phyloP scores from a whole-genome alignment of 2,113 vertebrate species.

The Bagarius yarrelli region DNA sequence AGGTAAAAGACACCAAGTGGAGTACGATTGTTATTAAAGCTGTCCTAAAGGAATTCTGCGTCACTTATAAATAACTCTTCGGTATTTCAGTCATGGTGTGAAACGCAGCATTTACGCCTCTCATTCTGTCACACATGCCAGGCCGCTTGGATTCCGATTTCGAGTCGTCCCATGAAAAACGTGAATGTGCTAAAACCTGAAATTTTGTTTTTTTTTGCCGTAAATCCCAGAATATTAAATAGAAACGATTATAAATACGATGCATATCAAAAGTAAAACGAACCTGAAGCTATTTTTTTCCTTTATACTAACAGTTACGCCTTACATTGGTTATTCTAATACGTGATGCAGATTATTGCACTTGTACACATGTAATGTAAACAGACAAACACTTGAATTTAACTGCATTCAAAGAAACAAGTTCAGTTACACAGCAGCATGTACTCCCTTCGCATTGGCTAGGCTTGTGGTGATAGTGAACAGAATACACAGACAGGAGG shows the following conservation, averaged over 20 bases:
- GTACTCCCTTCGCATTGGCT: neutral
- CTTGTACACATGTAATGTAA: slow-evolving; percentile 49
- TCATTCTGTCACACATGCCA: neutral
- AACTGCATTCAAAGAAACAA: neutral
- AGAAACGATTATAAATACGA: slow-evolving; percentile 32
- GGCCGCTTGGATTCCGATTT: neutral
- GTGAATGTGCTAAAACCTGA: slow-evolving; percentile 11
- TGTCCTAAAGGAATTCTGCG: neutral
- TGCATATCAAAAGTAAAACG: slow-evolving; percentile 39
- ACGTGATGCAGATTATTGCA: slow-evolving; percentile 54
- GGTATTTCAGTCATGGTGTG: too few relatives aligned
- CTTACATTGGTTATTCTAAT: slow-evolving; percentile 44
- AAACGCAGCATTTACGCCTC: neutral
- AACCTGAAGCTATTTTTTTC: slow-evolving; percentile 26
- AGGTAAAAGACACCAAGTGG: neutral
- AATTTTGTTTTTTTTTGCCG: slow-evolving; percentile 5
- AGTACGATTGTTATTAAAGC: neutral
- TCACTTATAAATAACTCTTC: neutral
- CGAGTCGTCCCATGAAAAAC: neutral
- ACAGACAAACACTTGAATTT: slow-evolving; percentile 39
- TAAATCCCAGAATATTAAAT: neutral
- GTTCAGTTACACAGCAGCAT: neutral
- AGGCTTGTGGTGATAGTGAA: slow-evolving; percentile 17
- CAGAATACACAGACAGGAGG: neutral
- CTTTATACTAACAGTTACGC: slow-evolving; percentile 44